Evolutionary conservation across 2,888 invertebrate genomes (phyloP).

Genomic region (Mallateleia sp.): DNA sequence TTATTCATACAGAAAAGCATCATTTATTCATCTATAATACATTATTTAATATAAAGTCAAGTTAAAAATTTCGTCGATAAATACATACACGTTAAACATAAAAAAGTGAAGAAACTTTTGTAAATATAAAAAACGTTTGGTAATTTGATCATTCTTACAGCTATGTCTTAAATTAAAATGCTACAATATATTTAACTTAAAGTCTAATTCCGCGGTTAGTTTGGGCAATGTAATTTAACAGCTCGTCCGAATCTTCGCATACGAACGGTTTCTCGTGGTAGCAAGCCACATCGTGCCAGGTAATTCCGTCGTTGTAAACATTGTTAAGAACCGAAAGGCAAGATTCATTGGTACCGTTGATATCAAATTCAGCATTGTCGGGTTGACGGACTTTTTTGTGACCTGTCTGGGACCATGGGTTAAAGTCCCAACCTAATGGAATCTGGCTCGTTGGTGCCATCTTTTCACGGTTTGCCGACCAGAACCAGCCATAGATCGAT

Average conservation of each 20-base stretch:
- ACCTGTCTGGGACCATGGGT: slow-evolving; percentile 97
- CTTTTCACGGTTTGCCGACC: slow-evolving; percentile 97
- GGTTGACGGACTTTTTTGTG: slow-evolving; percentile 97
- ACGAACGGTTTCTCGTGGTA: slow-evolving; percentile 98
- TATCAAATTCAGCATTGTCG: slow-evolving; percentile 97
- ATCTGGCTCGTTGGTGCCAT: slow-evolving; percentile 94
- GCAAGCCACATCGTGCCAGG: slow-evolving; percentile 98
- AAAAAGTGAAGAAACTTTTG: slow-evolving; percentile 77
- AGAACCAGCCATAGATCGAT: slow-evolving; percentile 97
- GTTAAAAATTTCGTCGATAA: slow-evolving; percentile 85
- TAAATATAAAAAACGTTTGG: slow-evolving; percentile 79
- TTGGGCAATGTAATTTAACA: slow-evolving; percentile 95
- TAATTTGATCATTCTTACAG: slow-evolving; percentile 49
- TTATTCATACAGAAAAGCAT: slow-evolving; percentile 17
- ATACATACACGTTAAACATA: slow-evolving; percentile 85
- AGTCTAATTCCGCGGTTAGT: slow-evolving; percentile 96
- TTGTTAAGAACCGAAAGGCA: slow-evolving; percentile 97
- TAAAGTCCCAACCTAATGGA: slow-evolving; percentile 94
- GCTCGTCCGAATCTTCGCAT: slow-evolving; percentile 97
- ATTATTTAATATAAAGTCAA: slow-evolving; percentile 86
- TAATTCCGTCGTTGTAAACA: slow-evolving; percentile 98
- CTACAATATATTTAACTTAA: slow-evolving; percentile 89
- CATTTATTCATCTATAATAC: slow-evolving; percentile 80
- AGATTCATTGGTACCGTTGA: slow-evolving; percentile 96
- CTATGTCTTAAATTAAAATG: slow-evolving; percentile 20